These are phyloP conservation scores for Lasioglossum oenotherae DNA, from an alignment of 2,888 invertebrate species.

Conservation along the genomic window DNA sequence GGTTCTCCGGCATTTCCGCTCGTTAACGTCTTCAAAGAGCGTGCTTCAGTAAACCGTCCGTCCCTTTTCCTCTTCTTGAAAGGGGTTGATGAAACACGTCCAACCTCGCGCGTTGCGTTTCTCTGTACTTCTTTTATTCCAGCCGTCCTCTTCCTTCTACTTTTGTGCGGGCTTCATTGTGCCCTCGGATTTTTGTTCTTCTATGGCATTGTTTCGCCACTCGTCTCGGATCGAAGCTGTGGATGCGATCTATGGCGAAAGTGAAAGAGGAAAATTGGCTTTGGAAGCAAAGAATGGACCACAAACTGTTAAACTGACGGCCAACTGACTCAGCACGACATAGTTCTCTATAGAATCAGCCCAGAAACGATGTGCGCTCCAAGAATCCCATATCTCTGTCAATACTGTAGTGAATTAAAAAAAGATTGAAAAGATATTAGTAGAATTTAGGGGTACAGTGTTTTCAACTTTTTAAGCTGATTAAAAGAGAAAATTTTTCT, in stretches of 20 bases:
- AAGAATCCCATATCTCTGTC: not conserved
- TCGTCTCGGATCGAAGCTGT: not conserved
- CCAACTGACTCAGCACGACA: not conserved
- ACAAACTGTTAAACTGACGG: not conserved
- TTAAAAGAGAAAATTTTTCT: not conserved
- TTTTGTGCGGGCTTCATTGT: constrained; percentile 33
- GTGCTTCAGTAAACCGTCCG: constrained; percentile 6
- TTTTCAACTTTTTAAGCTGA: not conserved
- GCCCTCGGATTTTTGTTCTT: constrained; percentile 35
- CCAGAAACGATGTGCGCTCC: not conserved
- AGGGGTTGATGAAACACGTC: constrained; percentile 40
- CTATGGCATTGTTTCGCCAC: constrained; percentile 18
- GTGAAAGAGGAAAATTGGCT: not conserved
- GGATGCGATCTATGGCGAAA: not conserved
- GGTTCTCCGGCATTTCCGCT: constrained; percentile 16
- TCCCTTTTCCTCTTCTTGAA: not conserved
- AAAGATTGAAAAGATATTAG: too few relatives aligned
- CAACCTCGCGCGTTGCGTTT: not conserved
- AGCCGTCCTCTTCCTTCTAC: not conserved
- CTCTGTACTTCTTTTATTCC: not conserved
- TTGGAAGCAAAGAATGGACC: not conserved
- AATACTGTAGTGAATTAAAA: not conserved
- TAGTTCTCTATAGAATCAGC: not conserved
- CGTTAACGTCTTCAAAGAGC: constrained; percentile 41
- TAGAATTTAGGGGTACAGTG: not conserved